These are phyloP conservation scores for Drosophila ficusphila DNA, from an alignment of 1,140 invertebrate genomes.

Conservation along the genomic window DNA sequence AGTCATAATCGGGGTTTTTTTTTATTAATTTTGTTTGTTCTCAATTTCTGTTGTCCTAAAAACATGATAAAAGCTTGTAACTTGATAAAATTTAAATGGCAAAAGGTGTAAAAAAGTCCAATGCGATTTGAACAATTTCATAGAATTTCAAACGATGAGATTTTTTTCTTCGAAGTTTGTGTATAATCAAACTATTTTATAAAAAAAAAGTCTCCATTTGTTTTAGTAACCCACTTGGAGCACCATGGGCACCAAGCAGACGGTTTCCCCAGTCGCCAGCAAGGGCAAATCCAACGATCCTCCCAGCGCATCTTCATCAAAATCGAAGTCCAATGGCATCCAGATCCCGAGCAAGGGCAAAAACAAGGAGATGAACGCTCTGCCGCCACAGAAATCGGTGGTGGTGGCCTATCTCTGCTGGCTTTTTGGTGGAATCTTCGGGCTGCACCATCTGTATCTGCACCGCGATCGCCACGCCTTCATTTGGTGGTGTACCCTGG, in stretches of 20 bases:
- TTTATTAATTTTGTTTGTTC: too few relatives aligned
- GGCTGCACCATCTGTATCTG: constrained; percentile 96
- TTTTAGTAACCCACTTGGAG: constrained; percentile 7
- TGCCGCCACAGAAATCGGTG: constrained; percentile 87
- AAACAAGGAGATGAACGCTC: constrained; percentile 30
- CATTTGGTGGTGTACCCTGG: constrained; percentile 93
- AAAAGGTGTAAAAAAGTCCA: too few relatives aligned
- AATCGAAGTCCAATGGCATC: not conserved
- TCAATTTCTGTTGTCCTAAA: too few relatives aligned
- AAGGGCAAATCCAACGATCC: not conserved
- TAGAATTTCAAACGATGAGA: too few relatives aligned
- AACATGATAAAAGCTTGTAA: too few relatives aligned
- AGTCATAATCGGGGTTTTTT: too few relatives aligned
- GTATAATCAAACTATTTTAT: too few relatives aligned
- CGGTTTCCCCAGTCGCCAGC: constrained; percentile 11
- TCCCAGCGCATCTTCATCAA: not conserved
- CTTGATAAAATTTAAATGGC: too few relatives aligned
- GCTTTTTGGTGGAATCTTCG: constrained; percentile 94
- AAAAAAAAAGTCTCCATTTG: too few relatives aligned
- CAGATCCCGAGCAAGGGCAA: not conserved
- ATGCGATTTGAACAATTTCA: too few relatives aligned
- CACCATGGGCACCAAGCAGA: constrained; percentile 65
- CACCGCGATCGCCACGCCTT: constrained; percentile 95
- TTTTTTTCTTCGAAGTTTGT: too few relatives aligned
- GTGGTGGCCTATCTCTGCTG: constrained; percentile 91